phyloP scores from a whole-genome alignment of 2,888 invertebrate genomes.

The Platerodrilus igneus region DNA sequence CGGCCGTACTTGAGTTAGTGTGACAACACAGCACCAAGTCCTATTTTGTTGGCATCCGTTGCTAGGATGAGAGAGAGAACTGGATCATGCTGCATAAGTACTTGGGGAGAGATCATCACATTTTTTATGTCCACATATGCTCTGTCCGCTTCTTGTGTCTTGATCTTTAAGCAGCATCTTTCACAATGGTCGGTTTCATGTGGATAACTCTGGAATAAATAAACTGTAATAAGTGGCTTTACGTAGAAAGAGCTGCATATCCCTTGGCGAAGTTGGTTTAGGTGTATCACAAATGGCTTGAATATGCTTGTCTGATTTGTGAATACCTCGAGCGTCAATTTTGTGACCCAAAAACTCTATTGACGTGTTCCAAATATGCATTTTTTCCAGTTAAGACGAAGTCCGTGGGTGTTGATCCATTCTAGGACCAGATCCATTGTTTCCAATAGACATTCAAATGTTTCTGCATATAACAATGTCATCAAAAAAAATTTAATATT shows the following conservation, averaged over 20 bases:
- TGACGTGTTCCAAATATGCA: too few relatives aligned
- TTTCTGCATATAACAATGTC: too few relatives aligned
- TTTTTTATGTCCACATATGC: conserved; percentile 14
- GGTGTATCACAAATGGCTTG: conserved; percentile 20
- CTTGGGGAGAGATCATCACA: conserved; percentile 17
- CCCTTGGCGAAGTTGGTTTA: conserved; percentile 13
- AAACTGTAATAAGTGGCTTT: conserved; percentile 15
- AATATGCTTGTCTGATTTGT: conserved; percentile 16
- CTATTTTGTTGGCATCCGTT: neutral
- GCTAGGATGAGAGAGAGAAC: too few relatives aligned
- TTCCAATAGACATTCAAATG: too few relatives aligned
- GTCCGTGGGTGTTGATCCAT: conserved; percentile 11
- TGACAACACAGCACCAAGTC: too few relatives aligned
- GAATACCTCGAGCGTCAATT: conserved; percentile 11
- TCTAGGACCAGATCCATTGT: too few relatives aligned
- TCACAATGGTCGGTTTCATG: conserved; percentile 11
- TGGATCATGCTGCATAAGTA: conserved; percentile 22
- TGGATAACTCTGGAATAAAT: conserved; percentile 22
- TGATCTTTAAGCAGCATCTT: conserved; percentile 11
- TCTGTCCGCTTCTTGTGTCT: conserved; percentile 14
- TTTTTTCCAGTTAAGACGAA: too few relatives aligned
- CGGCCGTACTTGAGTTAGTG: too few relatives aligned
- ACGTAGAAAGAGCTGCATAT: conserved; percentile 18
- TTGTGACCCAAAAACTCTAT: too few relatives aligned
- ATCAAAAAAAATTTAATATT: too few relatives aligned